phyloP scores from a whole-genome alignment of 1,140 invertebrate genomes.

The Ceratosolen fusciceps region DNA sequence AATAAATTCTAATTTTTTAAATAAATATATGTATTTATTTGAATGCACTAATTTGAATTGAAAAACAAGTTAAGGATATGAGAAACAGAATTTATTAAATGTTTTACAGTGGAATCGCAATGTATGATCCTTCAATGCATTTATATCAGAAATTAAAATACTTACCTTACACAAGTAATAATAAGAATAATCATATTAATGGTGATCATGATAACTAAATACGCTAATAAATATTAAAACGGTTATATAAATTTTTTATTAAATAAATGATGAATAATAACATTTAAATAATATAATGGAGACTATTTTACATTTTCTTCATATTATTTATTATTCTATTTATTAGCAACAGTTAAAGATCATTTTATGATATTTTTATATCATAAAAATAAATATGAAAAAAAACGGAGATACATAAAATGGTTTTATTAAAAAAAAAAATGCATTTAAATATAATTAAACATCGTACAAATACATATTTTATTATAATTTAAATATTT shows the following conservation, averaged over 20 bases:
- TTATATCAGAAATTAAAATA: neutral
- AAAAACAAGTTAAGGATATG: neutral
- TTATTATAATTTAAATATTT: slow-evolving; percentile 3
- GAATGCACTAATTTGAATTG: neutral
- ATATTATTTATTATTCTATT: too few relatives aligned
- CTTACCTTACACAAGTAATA: neutral
- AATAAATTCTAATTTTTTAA: slow-evolving; percentile 28
- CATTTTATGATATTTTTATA: too few relatives aligned
- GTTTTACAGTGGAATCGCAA: neutral
- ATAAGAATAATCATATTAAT: too few relatives aligned
- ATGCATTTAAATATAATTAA: neutral
- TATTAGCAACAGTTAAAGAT: too few relatives aligned
- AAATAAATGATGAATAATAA: too few relatives aligned
- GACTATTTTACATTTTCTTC: too few relatives aligned
- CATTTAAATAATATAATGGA: too few relatives aligned
- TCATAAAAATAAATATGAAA: neutral
- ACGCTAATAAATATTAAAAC: too few relatives aligned
- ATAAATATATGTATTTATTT: slow-evolving; percentile 12
- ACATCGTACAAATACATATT: slow-evolving; percentile 3
- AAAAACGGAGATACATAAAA: neutral
- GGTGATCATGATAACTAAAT: too few relatives aligned
- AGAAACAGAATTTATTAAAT: neutral
- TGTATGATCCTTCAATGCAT: neutral
- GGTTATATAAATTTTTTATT: too few relatives aligned
- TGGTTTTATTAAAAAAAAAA: neutral